Evolutionary conservation across 2,888 invertebrate genomes (phyloP).

Genomic region (Carpatolechia fugitivella): DNA sequence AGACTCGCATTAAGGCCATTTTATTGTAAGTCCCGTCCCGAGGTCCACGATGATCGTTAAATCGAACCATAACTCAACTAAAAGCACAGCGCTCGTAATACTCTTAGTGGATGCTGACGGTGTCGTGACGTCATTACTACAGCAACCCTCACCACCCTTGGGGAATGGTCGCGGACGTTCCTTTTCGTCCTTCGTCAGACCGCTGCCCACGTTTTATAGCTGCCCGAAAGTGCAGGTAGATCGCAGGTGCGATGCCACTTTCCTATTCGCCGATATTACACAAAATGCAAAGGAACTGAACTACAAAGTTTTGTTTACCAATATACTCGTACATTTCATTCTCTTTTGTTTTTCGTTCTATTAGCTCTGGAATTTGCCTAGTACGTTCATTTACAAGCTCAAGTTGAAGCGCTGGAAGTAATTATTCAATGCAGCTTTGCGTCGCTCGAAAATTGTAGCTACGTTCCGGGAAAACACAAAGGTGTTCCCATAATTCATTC

Average conservation of each 20-base stretch:
- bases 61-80: conserved; percentile 56
- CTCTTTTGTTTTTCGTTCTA: not conserved
- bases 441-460: conserved; percentile 6
- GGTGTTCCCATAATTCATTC: conserved; percentile 20
- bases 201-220: conserved; percentile 52
- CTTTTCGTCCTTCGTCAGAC: conserved; percentile 61
- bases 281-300: conserved; percentile 5
- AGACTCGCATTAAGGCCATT: not conserved
- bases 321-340: too few relatives aligned
- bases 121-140: conserved; percentile 58
- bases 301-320: conserved; percentile 6
- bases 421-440: conserved; percentile 12
- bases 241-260: conserved; percentile 12
- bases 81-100: conserved; percentile 55
- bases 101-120: conserved; percentile 56
- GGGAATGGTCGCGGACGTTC: conserved; percentile 57
- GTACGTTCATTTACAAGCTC: conserved; percentile 1
- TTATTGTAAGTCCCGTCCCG: conserved; percentile 29
- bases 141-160: conserved; percentile 46
- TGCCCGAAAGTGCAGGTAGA: conserved; percentile 44
- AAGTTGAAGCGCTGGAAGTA: conserved; percentile 1
- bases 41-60: conserved; percentile 50
- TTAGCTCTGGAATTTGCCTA: not conserved
- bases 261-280: conserved; percentile 12
- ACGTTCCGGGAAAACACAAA: conserved; percentile 12